Base-by-base conservation (phyloP, 2,888 invertebrate genomes). In the Dorcus parallelipipedus region DNA sequence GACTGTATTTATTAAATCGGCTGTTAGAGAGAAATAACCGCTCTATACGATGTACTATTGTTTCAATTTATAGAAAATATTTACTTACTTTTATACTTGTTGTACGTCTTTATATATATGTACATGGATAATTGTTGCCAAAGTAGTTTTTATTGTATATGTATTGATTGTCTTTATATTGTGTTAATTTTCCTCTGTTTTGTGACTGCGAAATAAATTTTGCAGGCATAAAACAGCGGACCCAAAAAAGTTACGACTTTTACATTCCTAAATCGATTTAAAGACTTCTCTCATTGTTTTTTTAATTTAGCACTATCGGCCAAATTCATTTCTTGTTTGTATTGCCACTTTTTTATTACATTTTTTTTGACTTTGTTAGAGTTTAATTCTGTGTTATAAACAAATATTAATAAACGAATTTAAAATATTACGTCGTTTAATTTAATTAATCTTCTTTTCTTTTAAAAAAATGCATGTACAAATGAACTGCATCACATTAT, bases 1-100 rank as follows among this genome's bases (percentile, higher is more conserved):
- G 59, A 59, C 59, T 59, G 59, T 55, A 40, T 47, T 47, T 47
- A 41, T 52, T 49, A 56, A 39, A 49, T 49, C 38, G 49, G 53
- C 49, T 56, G 56, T 49, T 52, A 17, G 47, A 55, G 26, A 51
- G 51, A 43, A 59, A 56, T 58, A 58, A 59, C 53, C 61, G 61
- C 59, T 58, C 54, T 60, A 60, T 57, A 54, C 42, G 33, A 42
- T 53, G 38, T 40, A 14, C 50, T 49, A 49, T 59, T 56, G 53
- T 55, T 56, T 61, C 55, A 56, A 42, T 61, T 58, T 47, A 56
- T 52, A 38, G 56, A 57, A 62, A 60, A 60, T 58, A 60, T 62
- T 62, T 62, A 63, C 63, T 63, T 63, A 63, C 61, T 63, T 59
- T 56, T 56, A 54, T 61, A 58, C 56, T 58, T 56, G 56, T 52